A percentile compares a stretch with the other conserved stretches of the same genome.
Evolutionary conservation across 2,888 invertebrate genomes (phyloP).

Genomic region (Brenthis hecate): DNA sequence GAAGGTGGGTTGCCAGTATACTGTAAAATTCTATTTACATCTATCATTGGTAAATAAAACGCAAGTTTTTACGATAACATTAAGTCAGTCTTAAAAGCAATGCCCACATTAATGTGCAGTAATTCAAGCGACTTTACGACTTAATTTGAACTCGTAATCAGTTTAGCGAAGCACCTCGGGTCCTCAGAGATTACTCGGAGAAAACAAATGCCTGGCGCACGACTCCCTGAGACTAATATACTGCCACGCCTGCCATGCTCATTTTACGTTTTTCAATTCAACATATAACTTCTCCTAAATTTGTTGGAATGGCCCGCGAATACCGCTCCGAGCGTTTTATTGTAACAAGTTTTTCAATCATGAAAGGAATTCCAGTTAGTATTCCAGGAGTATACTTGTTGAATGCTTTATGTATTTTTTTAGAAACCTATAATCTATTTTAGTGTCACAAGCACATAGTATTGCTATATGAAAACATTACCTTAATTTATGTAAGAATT

Average conservation of each 20-base stretch:
- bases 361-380: constrained; percentile 36
- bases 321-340: constrained; percentile 36
- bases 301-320: constrained; percentile 38
- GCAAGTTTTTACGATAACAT: constrained; percentile 35
- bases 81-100: constrained; percentile 36
- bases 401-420: constrained; percentile 21
- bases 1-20: neutral
- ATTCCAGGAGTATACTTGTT: constrained; percentile 32
- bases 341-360: constrained; percentile 42
- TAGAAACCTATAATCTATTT: neutral
- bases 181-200: constrained; percentile 64
- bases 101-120: constrained; percentile 60
- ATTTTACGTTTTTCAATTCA: constrained; percentile 47
- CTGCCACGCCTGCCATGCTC: constrained; percentile 37
- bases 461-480: neutral
- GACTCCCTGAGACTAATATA: constrained; percentile 50
- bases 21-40: neutral
- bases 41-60: constrained; percentile 26
- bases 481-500: neutral
- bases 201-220: constrained; percentile 55
- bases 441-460: neutral
- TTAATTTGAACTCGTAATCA: constrained; percentile 80
- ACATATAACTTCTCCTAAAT: constrained; percentile 43
- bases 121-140: constrained; percentile 77
- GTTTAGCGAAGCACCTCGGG: constrained; percentile 66